Base-by-base conservation (phyloP, 2,888 invertebrate species). In the Callyntrura guangdongensis region DNA sequence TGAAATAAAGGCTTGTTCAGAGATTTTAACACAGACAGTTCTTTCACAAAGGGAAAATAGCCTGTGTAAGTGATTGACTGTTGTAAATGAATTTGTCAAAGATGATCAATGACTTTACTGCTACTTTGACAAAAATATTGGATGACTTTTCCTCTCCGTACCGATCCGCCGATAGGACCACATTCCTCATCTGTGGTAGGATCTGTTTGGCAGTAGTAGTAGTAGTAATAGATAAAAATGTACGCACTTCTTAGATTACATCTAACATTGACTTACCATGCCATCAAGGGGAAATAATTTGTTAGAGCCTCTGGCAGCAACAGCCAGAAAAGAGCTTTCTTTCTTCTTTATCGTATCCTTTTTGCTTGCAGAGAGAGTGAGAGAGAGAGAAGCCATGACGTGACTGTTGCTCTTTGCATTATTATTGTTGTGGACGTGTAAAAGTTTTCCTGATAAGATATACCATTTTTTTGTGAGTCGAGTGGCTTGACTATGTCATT, bases 11-110 rank as follows among this genome's bases (percentile, higher is more conserved):
- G 56, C 49, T 53, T 59, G 25, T 56, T 64, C 77, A 53, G 25
- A 77, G 53, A 77, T 67, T 49, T 20, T 59, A 17, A 86, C 67
- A 74, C 69, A 53, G 86, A 22, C 17, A 11, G 64, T 12, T 47
- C 77, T 49, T 49, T 77, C 53, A 67, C 49, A 49, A 74, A 81
- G 56, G 64, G 49, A 74, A 20, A 74, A 69, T 49, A 17, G 74
- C 22, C 36, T 25, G 17, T 25, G 17, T 72, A 53, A 69, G 36
- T 91, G 90, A 90, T 69, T 91, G 86, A 84, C 79, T 90, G 88
- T 85, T 88, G 88, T 88, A 92, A 92, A 92, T 90, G 92, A 92
- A 92, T 92, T 92, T 92, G 92, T 92, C 92, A 92, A 90, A 92
- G 89, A 92, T 92, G 92, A 92, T 92, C 92, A 92, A 92, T 92